phyloP scores from a whole-genome alignment of 2,797 vertebrate genomes.

The Synaphobranchus kaupii region DNA sequence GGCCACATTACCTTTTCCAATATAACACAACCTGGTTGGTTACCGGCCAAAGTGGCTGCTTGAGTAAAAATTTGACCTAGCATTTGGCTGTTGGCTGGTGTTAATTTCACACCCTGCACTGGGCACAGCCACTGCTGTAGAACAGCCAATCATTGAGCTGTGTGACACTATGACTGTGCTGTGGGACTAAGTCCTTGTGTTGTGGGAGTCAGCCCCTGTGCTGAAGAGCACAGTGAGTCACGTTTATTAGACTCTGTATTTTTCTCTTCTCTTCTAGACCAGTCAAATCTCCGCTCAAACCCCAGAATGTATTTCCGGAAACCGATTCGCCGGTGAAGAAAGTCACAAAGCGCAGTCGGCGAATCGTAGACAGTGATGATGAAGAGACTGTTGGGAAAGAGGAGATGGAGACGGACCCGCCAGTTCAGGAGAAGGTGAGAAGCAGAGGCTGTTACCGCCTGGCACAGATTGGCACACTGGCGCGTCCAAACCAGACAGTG shows the following conservation, averaged over 20 bases:
- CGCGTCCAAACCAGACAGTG: background rate
- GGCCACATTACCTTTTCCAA: too few species aligned
- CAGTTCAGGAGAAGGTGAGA: constrained; percentile 49
- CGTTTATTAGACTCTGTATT: too few species aligned
- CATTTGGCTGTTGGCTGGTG: too few species aligned
- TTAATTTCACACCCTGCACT: too few species aligned
- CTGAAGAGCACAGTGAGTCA: background rate
- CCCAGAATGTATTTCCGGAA: constrained; percentile 67
- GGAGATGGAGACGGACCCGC: constrained; percentile 37
- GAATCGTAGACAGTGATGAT: constrained; percentile 74
- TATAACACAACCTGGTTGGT: too few species aligned
- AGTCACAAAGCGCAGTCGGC: constrained; percentile 63
- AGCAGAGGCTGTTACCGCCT: background rate
- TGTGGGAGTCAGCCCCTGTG: background rate
- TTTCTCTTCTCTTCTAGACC: constrained; percentile 44
- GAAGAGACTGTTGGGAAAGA: constrained; percentile 62
- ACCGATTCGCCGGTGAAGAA: constrained; percentile 69
- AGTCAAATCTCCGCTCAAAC: constrained; percentile 72
- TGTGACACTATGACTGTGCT: too few species aligned
- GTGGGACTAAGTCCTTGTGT: background rate
- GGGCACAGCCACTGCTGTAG: too few species aligned
- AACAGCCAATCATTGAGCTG: background rate
- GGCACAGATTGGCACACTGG: background rate
- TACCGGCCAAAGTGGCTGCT: too few species aligned
- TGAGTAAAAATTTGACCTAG: too few species aligned